Conservation (phyloP, 2,113 vertebrate species). For the Saguinus imperator region DNA sequence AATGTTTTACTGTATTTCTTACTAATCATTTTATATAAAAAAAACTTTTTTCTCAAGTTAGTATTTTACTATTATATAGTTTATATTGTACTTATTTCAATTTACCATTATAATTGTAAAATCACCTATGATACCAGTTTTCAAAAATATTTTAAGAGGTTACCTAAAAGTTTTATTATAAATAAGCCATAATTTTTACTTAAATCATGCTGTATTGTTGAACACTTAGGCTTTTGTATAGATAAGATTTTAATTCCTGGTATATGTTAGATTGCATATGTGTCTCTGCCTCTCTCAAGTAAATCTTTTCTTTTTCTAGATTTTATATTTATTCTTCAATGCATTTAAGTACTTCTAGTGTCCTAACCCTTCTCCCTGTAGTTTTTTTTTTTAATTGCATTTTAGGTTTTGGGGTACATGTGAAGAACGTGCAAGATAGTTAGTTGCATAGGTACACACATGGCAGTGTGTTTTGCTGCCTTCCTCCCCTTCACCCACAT, state of each 20-base stretch:
- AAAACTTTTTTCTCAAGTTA: not conserved
- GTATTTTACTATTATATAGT: not conserved
- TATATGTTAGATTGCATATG: not conserved
- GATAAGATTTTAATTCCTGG: constrained; percentile 33
- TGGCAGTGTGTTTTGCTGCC: too few species aligned
- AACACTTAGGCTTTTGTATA: not conserved
- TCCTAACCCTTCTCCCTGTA: not conserved
- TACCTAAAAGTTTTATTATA: constrained; percentile 11
- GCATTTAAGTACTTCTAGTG: not conserved
- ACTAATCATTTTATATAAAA: not conserved
- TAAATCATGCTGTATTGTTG: not conserved
- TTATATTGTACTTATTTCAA: constrained; percentile 34
- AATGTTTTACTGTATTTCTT: constrained; percentile 32
- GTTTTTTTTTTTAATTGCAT: not conserved
- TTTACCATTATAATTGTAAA: not conserved
- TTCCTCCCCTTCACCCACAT: too few species aligned
- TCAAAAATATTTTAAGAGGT: not conserved
- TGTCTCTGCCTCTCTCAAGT: not conserved
- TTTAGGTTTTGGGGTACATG: too few species aligned
- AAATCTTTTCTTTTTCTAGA: constrained; percentile 12
- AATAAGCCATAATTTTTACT: constrained; percentile 23
- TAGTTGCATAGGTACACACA: too few species aligned
- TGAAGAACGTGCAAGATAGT: too few species aligned
- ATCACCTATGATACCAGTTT: not conserved
- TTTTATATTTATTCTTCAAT: constrained; percentile 42